Percentiles rank a stretch among this genome's conserved stretches.
phyloP scores from a whole-genome alignment of 2,888 invertebrate species.

The Mythimna loreyi region DNA sequence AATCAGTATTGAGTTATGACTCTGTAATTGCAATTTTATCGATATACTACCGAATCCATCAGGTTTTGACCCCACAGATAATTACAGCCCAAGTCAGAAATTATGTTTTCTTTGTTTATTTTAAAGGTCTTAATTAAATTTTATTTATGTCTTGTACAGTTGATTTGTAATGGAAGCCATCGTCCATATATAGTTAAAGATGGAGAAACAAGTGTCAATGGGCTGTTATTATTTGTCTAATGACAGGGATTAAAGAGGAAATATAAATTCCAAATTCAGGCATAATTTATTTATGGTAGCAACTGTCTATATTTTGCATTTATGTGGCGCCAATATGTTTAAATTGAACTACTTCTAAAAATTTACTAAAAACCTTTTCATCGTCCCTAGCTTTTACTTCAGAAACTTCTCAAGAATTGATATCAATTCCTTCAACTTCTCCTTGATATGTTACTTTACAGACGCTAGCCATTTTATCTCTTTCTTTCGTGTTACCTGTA shows the following conservation, averaged over 20 bases:
- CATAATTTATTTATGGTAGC: slow-evolving; percentile 12
- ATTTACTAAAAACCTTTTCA: background rate
- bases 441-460: slow-evolving; percentile 5
- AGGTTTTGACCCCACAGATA: slow-evolving; percentile 59
- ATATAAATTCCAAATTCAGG: slow-evolving; percentile 14
- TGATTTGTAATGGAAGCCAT: slow-evolving; percentile 35
- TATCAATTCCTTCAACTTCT: background rate
- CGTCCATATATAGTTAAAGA: slow-evolving; percentile 25
- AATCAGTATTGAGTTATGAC: slow-evolving; percentile 59
- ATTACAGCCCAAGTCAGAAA: slow-evolving; percentile 58
- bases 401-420: background rate
- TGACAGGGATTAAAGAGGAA: slow-evolving; percentile 14
- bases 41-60: slow-evolving; percentile 68
- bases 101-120: slow-evolving; percentile 66
- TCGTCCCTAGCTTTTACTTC: background rate
- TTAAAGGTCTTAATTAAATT: slow-evolving; percentile 64
- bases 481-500: background rate
- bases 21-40: slow-evolving; percentile 73
- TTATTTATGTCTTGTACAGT: slow-evolving; percentile 47
- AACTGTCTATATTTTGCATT: slow-evolving; percentile 4
- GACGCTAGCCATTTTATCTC: background rate
- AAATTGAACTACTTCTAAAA: slow-evolving; percentile 12
- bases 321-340: slow-evolving; percentile 25
- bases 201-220: slow-evolving; percentile 41
- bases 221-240: slow-evolving; percentile 32